These are phyloP conservation scores for Marasmarcha lunaedactyla DNA, from an alignment of 2,888 invertebrate genomes.

Conservation along the genomic window DNA sequence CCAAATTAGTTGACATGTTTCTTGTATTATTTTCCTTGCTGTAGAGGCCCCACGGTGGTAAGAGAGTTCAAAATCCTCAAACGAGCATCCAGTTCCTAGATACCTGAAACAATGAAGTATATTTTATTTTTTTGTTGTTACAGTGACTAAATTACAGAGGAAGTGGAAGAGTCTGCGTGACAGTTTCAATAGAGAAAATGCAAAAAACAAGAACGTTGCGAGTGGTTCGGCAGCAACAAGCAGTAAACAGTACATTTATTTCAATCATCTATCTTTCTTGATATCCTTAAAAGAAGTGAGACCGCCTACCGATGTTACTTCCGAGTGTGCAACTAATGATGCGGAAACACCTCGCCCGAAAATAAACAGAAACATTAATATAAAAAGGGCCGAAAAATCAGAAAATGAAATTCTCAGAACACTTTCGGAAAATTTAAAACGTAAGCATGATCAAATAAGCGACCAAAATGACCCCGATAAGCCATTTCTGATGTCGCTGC, in stretches of 20 bases:
- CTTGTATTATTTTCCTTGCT: conserved; percentile 11
- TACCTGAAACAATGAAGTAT: conserved; percentile 18
- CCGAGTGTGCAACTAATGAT: conserved; percentile 15
- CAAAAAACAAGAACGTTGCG: conserved; percentile 19
- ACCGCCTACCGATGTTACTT: conserved; percentile 18
- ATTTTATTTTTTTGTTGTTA: conserved; percentile 9
- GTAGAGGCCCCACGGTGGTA: conserved; percentile 6
- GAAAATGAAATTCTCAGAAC: conserved; percentile 20
- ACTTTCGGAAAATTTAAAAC: conserved; percentile 16
- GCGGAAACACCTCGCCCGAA: conserved; percentile 21
- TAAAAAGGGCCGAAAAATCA: conserved; percentile 17
- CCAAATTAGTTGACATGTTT: conserved; percentile 14
- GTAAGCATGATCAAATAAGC: conserved; percentile 1
- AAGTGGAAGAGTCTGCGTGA: conserved; percentile 26
- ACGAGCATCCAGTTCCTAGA: conserved; percentile 20
- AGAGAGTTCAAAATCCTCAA: conserved; percentile 18
- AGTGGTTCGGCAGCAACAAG: conserved; percentile 17
- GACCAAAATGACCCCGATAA: conserved; percentile 13
- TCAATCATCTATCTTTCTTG: conserved; percentile 18
- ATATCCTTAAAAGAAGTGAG: conserved; percentile 19
- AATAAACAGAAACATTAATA: conserved; percentile 18
- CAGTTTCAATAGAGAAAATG: conserved; percentile 21
- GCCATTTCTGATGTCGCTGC: conserved; percentile 18
- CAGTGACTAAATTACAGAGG: conserved; percentile 16
- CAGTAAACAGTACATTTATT: conserved; percentile 21